Conservation (phyloP, 2,888 invertebrate species). For the Stramonita haemastoma region DNA sequence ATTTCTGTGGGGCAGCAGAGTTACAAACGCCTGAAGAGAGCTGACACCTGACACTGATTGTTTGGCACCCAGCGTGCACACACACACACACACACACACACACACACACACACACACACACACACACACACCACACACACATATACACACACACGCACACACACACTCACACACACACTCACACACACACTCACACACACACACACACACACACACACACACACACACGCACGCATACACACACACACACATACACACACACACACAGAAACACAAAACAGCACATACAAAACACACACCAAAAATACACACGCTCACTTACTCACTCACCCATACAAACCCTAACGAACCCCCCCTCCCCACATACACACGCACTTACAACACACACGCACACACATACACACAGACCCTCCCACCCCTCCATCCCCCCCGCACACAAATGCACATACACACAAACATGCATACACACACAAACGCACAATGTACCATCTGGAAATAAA, state of each 20-base stretch:
- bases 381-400: too few relatives aligned
- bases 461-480: too few relatives aligned
- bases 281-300: too few relatives aligned
- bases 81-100: slow-evolving; percentile 1
- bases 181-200: slow-evolving; percentile 23
- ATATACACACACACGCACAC: neutral
- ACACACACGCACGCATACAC: slow-evolving; percentile 21
- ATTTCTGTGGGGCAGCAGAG: neutral
- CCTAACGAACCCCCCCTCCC: too few relatives aligned
- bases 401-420: too few relatives aligned
- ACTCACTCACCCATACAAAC: too few relatives aligned
- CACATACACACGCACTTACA: too few relatives aligned
- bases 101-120: slow-evolving; percentile 6
- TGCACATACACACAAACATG: too few relatives aligned
- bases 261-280: too few relatives aligned
- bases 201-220: slow-evolving; percentile 1
- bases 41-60: neutral
- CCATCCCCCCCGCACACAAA: too few relatives aligned
- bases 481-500: too few relatives aligned
- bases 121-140: slow-evolving; percentile 3
- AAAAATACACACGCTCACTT: too few relatives aligned
- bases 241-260: neutral
- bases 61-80: neutral
- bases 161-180: neutral
- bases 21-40: neutral